Conservation (phyloP, 2,888 invertebrate genomes). For the Aporophyla lueneburgensis region DNA sequence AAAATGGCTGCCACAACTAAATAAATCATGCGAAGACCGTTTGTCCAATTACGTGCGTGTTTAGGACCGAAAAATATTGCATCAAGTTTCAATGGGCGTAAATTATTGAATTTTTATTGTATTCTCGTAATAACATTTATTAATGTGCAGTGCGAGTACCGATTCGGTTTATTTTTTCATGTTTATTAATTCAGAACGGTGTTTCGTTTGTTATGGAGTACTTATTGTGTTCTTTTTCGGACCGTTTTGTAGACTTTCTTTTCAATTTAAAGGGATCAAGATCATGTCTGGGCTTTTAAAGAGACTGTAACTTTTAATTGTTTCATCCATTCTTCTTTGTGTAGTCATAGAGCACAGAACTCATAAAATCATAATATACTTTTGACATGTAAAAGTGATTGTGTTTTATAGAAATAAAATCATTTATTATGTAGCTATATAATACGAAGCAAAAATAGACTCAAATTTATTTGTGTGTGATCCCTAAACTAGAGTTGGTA, state of each 20-base stretch:
- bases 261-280: background rate
- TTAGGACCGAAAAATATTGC: conserved; percentile 63
- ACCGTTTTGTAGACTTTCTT: background rate
- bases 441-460: background rate
- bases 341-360: no score
- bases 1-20: conserved; percentile 34
- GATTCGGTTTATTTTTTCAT: conserved; percentile 42
- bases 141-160: conserved; percentile 22
- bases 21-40: conserved; percentile 61
- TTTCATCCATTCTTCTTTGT: no score
- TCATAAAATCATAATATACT: no score
- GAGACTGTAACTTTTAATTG: no score
- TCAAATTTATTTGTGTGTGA: background rate
- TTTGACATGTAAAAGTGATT: no score
- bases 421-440: no score
- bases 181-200: conserved; percentile 41
- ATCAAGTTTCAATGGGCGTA: conserved; percentile 50
- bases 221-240: background rate
- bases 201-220: conserved; percentile 5
- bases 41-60: conserved; percentile 56
- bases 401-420: no score
- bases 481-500: background rate
- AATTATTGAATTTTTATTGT: conserved; percentile 59
- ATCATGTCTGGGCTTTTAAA: no score
- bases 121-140: conserved; percentile 48